These are phyloP conservation scores for Trinorchestia longiramus DNA, from an alignment of 1,140 invertebrate species.

Conservation along the genomic window DNA sequence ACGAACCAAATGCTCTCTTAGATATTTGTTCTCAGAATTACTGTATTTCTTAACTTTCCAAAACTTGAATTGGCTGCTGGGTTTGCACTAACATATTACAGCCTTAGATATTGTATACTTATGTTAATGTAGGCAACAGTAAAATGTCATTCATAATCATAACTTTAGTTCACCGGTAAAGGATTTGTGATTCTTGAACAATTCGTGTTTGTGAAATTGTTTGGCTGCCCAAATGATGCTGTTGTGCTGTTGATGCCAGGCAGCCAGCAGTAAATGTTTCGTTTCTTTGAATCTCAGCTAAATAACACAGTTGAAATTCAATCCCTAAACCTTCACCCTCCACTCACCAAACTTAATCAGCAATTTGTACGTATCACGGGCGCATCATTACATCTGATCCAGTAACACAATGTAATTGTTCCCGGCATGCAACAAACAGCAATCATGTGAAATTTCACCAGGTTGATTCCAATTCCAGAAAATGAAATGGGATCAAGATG, in stretches of 20 bases:
- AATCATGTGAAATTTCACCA: background rate
- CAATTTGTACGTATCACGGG: background rate
- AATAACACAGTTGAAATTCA: background rate
- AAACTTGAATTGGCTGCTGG: background rate
- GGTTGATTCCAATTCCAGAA: background rate
- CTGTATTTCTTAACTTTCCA: background rate
- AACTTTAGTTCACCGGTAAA: too few relatives aligned
- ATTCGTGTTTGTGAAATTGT: too few relatives aligned
- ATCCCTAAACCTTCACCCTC: background rate
- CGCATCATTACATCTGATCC: background rate
- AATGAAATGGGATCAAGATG: background rate
- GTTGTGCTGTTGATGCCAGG: too few relatives aligned
- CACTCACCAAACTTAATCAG: background rate
- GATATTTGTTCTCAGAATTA: background rate
- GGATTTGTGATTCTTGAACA: too few relatives aligned
- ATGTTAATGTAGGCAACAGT: background rate
- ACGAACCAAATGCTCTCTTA: background rate
- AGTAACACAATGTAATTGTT: background rate
- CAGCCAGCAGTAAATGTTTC: background rate
- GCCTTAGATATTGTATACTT: too few relatives aligned
- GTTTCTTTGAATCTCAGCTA: background rate
- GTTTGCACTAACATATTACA: too few relatives aligned
- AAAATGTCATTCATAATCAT: background rate
- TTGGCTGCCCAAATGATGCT: too few relatives aligned
- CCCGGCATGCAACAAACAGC: background rate